Evolutionary conservation across 2,113 vertebrate species (phyloP).

Genomic region (Peromyscus californicus): DNA sequence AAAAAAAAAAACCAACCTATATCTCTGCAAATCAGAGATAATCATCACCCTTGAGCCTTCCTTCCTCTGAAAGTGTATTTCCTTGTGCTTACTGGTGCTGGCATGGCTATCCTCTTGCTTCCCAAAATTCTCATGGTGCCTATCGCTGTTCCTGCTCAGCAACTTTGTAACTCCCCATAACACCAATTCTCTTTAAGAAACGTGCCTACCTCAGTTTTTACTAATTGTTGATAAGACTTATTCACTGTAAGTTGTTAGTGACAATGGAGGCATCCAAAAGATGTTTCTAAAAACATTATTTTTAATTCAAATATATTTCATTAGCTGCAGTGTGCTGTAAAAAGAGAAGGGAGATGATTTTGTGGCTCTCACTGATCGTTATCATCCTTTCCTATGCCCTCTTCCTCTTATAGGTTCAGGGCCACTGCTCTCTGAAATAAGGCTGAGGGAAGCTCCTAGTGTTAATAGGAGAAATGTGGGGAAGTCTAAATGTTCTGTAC

Average conservation of each 20-base stretch:
- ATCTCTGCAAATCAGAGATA: background rate
- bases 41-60: background rate
- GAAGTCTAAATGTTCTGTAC: too few species aligned
- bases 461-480: too few species aligned
- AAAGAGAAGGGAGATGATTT: background rate
- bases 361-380: background rate
- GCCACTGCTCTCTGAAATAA: background rate
- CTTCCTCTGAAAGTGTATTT: background rate
- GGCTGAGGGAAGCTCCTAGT: background rate
- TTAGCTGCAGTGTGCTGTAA: constrained; percentile 10
- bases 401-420: background rate
- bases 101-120: background rate
- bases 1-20: background rate
- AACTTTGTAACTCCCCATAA: background rate
- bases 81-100: background rate
- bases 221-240: background rate
- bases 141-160: background rate
- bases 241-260: background rate
- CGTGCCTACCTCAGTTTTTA: background rate
- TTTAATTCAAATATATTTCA: constrained; percentile 43
- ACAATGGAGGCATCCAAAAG: constrained; percentile 20
- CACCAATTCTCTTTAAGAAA: background rate
- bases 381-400: background rate
- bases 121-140: background rate
- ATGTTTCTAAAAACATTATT: background rate